A percentile compares a stretch with the other conserved stretches of the same genome.
Conservation (phyloP, 2,888 invertebrate genomes). For the Amblyjoppa fuscipennis region DNA sequence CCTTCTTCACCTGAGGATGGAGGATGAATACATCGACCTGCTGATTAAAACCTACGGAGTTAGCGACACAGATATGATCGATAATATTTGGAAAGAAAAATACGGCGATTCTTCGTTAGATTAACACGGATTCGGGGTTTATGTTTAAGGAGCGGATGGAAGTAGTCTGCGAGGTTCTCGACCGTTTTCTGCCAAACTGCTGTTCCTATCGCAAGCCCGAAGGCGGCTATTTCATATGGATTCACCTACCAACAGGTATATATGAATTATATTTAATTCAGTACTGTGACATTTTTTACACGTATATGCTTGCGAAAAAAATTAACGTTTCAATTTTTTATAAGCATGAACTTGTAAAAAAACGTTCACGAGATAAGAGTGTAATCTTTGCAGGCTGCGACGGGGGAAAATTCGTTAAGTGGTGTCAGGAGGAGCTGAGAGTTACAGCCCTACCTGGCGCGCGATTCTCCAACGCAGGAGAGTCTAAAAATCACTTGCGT, state of each 20-base stretch:
- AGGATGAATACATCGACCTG: constrained; percentile 85
- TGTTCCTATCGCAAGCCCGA: constrained; percentile 84
- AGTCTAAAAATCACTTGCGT: constrained; percentile 85
- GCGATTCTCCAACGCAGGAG: constrained; percentile 83
- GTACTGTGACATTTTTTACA: too few relatives aligned
- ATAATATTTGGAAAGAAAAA: background rate
- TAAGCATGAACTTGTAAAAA: background rate
- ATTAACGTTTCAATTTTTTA: background rate
- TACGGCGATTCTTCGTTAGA: too few relatives aligned
- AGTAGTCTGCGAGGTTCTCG: constrained; percentile 84
- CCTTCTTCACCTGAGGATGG: constrained; percentile 86
- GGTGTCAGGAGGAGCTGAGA: constrained; percentile 84
- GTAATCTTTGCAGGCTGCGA: constrained; percentile 76
- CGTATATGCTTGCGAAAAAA: too few relatives aligned
- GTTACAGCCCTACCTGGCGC: constrained; percentile 85
- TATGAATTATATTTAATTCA: too few relatives aligned
- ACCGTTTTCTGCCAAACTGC: constrained; percentile 83
- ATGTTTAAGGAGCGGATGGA: constrained; percentile 84
- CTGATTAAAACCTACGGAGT: constrained; percentile 83
- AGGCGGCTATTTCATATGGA: constrained; percentile 89
- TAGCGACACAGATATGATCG: constrained; percentile 3
- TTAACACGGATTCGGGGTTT: constrained; percentile 1
- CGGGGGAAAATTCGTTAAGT: constrained; percentile 83
- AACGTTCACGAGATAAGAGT: background rate
- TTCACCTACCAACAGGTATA: constrained; percentile 85